A percentile compares a stretch with the other conserved stretches of the same genome.
phyloP scores from a whole-genome alignment of 2,113 vertebrate species.

The Urocolius indicus region DNA sequence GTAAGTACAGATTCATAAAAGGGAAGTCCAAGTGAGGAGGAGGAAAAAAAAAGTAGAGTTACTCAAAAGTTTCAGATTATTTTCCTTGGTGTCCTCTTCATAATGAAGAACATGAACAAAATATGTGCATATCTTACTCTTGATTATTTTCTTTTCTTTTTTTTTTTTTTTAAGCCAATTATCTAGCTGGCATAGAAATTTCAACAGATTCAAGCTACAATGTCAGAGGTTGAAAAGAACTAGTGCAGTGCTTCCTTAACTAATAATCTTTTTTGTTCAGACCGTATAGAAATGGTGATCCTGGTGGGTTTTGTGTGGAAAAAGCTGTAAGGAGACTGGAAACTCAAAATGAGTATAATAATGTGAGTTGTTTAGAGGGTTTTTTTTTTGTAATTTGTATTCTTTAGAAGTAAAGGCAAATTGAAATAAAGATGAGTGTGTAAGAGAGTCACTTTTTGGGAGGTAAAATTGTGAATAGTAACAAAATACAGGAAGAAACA shows the following conservation, averaged over 20 bases:
- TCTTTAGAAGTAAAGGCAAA: not conserved
- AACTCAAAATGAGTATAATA: not conserved
- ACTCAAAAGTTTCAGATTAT: constrained; percentile 43
- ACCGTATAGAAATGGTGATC: not conserved
- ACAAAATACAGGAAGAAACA: not conserved
- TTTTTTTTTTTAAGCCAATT: not conserved
- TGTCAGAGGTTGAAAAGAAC: not conserved
- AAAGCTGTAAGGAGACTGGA: not conserved
- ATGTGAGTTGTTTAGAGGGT: not conserved
- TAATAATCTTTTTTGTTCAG: not conserved
- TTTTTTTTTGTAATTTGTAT: not conserved
- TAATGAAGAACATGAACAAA: constrained; percentile 1
- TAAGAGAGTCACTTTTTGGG: not conserved
- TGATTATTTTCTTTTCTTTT: not conserved
- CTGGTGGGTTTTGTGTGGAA: not conserved
- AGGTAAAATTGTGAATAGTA: not conserved
- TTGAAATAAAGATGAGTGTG: not conserved
- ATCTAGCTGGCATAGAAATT: not conserved
- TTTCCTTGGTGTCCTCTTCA: not conserved
- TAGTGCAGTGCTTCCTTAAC: not conserved
- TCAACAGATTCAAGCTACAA: not conserved
- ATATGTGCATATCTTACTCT: not conserved
- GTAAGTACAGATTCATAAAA: constrained; percentile 10
- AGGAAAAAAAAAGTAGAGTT: not conserved
- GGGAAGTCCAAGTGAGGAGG: not conserved